Evolutionary conservation across 1,140 invertebrate genomes (phyloP), one percentile per base, ranked within the genome.

Genomic region (Aphelenchoides avenae): DNA sequence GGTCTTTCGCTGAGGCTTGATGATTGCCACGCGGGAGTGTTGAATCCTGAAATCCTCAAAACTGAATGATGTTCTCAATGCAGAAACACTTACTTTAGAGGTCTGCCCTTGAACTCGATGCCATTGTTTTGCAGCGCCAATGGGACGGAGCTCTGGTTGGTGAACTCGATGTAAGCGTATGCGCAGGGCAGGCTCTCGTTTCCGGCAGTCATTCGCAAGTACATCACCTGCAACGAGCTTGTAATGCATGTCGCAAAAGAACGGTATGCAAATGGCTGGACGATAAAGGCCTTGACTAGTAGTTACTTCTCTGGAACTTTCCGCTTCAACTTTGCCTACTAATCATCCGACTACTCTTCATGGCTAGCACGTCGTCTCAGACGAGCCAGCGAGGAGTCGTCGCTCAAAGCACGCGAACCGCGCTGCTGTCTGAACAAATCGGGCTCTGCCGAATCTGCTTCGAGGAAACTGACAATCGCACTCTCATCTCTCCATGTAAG

Each of bases 161-260:
- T 86, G 74, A 95, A 91, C 79, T 99, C 94, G 51, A 98, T 84
- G 61, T 95, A 83, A 5, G 89, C 89, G 18, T 75, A 70, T 26
- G 83, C 80, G 27, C 84, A 82, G 1, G 83, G 81, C 63, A 89
- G 85, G 33, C 82, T 84, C 53, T 91, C 86, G 73, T 89, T 83
- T 5, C 87, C 87, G 74, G 89, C 90, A 75, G 90, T 91, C 79
- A 93, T 87, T 20, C 93, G 82, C 9, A 92, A 81, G 80, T 96
- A 99, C 78, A 96, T 97, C 0, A 98, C 88, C 72, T 75, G 53
- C 34, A 76, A 61, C 20, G 24, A 18, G 47, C 18, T 49, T 43
- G 34, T 11, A n/a, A 13, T 11, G 11, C 34, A 36, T 36, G n/a
- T 36, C 34, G 34, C 11, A 36, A 36, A 36, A 36, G 34, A 13